phyloP scores from a whole-genome alignment of 2,888 invertebrate species.

The Diplolepis rosae region DNA sequence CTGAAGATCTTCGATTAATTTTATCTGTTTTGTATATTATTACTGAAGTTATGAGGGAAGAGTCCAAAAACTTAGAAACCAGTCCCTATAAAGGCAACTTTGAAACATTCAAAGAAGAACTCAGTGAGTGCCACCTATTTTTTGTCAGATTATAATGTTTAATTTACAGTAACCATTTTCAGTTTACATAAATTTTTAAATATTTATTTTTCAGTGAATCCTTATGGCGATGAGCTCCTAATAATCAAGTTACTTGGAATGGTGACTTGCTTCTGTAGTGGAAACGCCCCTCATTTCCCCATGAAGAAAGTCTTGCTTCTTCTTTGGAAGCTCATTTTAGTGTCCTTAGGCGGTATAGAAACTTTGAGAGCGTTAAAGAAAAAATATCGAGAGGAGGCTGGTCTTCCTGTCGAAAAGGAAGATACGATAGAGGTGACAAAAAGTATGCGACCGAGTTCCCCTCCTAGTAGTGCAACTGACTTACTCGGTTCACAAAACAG shows the following conservation, averaged over 20 bases:
- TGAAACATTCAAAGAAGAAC: conserved; percentile 79
- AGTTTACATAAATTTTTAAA: conserved; percentile 6
- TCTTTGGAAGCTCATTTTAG: conserved; percentile 95
- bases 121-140: conserved; percentile 71
- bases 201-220: conserved; percentile 71
- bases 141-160: conserved; percentile 31
- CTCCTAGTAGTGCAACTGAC: conserved; percentile 94
- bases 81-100: conserved; percentile 76
- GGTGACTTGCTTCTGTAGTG: conserved; percentile 97
- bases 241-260: conserved; percentile 93
- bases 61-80: conserved; percentile 71
- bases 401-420: conserved; percentile 87
- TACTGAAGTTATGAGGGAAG: conserved; percentile 93
- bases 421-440: conserved; percentile 96
- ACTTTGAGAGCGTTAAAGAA: conserved; percentile 86
- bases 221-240: conserved; percentile 86
- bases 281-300: conserved; percentile 96
- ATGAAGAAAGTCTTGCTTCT: conserved; percentile 97
- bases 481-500: conserved; percentile 90
- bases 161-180: neutral
- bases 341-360: conserved; percentile 93
- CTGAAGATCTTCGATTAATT: conserved; percentile 92
- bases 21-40: conserved; percentile 95
- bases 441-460: conserved; percentile 95
- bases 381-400: conserved; percentile 80